Percentiles rank a stretch among this genome's conserved stretches.
phyloP scores from a whole-genome alignment of 2,113 vertebrate genomes.

The Sarotherodon lohbergeri region DNA sequence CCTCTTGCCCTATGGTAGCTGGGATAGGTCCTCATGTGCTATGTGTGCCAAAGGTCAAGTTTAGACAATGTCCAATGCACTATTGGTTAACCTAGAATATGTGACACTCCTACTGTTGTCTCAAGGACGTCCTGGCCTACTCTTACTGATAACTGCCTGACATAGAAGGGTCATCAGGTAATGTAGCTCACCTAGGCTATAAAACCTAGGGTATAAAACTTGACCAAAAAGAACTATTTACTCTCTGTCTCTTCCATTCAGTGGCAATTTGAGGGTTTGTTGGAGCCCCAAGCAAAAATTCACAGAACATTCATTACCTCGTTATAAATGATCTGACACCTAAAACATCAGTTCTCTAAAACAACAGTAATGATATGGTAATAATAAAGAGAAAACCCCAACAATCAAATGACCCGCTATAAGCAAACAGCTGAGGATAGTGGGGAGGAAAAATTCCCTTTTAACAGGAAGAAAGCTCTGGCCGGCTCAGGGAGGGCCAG shows the following conservation, averaged over 20 bases:
- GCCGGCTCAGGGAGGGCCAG: background rate
- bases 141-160: background rate
- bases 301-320: background rate
- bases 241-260: background rate
- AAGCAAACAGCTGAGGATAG: background rate
- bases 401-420: background rate
- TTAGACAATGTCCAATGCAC: background rate
- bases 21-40: background rate
- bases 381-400: background rate
- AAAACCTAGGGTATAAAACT: background rate
- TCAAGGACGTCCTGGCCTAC: background rate
- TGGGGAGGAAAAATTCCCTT: background rate
- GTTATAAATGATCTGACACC: background rate
- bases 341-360: background rate
- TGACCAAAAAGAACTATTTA: background rate
- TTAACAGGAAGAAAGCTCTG: background rate
- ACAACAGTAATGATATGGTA: background rate
- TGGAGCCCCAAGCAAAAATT: background rate
- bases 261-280: background rate
- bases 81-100: background rate
- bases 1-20: background rate
- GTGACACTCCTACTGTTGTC: background rate
- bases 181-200: background rate
- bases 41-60: background rate
- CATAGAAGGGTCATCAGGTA: background rate